A percentile compares a stretch with the other conserved stretches of the same genome.
Evolutionary conservation across 1,140 invertebrate genomes (phyloP).

Genomic region (Pogonomyrmex californicus): DNA sequence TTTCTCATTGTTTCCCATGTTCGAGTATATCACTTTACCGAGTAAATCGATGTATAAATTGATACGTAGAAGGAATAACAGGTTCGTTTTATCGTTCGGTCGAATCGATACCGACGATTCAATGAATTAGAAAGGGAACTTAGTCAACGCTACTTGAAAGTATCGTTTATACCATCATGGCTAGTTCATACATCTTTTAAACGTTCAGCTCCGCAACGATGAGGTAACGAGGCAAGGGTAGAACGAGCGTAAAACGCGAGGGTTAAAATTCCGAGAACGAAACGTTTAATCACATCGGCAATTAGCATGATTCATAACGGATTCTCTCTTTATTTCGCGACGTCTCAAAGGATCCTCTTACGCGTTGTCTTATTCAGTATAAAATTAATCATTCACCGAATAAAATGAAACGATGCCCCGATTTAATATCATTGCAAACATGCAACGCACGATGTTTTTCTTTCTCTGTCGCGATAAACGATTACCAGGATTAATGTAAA

Average conservation of each 20-base stretch:
- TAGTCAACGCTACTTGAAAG: not conserved
- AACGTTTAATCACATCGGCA: slow-evolving; percentile 84
- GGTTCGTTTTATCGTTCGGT: not conserved
- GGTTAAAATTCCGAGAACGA: slow-evolving; percentile 83
- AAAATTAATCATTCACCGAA: not conserved
- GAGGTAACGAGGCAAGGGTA: slow-evolving; percentile 60
- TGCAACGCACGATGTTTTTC: not conserved
- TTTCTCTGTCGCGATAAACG: not conserved
- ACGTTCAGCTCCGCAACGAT: slow-evolving; percentile 16
- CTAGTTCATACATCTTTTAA: slow-evolving; percentile 74
- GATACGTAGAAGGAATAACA: not conserved
- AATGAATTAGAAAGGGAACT: slow-evolving; percentile 24
- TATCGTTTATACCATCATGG: slow-evolving; percentile 4
- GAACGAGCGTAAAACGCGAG: slow-evolving; percentile 67
- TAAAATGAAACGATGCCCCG: not conserved
- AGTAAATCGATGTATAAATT: not conserved
- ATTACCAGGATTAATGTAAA: slow-evolving; percentile 6
- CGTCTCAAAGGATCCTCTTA: not conserved
- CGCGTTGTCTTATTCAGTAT: not conserved
- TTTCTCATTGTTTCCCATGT: not conserved
- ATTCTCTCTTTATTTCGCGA: slow-evolving; percentile 72
- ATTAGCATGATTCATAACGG: slow-evolving; percentile 85
- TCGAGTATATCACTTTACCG: not conserved
- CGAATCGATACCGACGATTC: slow-evolving; percentile 13
- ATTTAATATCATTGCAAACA: not conserved